phyloP scores from a whole-genome alignment of 2,888 invertebrate species.

The Loripinus fragilis region DNA sequence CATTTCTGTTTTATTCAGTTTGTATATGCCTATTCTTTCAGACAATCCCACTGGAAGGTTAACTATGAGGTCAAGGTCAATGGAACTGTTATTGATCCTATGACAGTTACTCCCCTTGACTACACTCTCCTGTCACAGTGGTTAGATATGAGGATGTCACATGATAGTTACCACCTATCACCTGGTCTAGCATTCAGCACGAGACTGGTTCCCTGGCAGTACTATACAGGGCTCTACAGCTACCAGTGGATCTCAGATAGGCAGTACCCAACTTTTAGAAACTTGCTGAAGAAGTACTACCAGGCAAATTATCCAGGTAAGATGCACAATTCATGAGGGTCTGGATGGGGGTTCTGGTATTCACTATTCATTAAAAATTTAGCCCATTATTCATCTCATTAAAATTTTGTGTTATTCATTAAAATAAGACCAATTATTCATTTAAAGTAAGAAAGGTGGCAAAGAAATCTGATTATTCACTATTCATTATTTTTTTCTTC shows the following conservation, averaged over 20 bases:
- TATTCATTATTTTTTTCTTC: too few species aligned
- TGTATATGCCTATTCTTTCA: too few species aligned
- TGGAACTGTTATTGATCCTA: conserved; percentile 38
- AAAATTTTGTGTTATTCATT: too few species aligned
- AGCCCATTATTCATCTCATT: too few species aligned
- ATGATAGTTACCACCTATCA: conserved; percentile 32
- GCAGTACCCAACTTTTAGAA: conserved; percentile 47
- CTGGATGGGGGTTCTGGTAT: too few species aligned
- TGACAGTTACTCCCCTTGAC: conserved; percentile 36
- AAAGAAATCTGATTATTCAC: too few species aligned
- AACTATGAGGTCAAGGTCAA: conserved; percentile 42
- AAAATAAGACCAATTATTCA: too few species aligned
- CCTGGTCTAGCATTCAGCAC: conserved; percentile 3
- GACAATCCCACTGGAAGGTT: conserved; percentile 44
- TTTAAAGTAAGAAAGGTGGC: too few species aligned
- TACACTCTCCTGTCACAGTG: conserved; percentile 31
- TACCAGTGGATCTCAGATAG: conserved; percentile 58
- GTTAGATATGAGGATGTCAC: conserved; percentile 39
- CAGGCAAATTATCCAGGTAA: conserved; percentile 33
- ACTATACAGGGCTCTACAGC: conserved; percentile 53
- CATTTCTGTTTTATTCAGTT: too few species aligned
- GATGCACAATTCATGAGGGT: too few species aligned
- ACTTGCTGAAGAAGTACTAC: conserved; percentile 43
- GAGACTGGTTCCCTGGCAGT: conserved; percentile 41
- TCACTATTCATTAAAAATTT: too few species aligned